Percentiles rank a stretch among this genome's conserved stretches.
phyloP scores from a whole-genome alignment of 2,113 vertebrate genomes.

The Pogona vitticeps region DNA sequence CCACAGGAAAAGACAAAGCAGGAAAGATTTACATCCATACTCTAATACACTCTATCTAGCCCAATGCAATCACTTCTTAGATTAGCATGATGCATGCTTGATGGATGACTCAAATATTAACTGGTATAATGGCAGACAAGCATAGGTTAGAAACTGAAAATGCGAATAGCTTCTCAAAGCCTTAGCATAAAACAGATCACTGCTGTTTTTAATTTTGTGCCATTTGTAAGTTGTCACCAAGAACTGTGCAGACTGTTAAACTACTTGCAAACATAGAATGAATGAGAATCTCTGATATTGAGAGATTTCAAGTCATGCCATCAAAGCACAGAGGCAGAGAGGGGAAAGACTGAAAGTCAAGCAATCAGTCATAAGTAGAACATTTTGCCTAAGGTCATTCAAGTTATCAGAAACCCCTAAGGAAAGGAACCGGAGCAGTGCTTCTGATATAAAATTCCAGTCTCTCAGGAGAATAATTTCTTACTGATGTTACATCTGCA shows the following conservation, averaged over 20 bases:
- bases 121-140: background rate
- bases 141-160: background rate
- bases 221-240: background rate
- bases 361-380: too few relatives aligned
- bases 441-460: background rate
- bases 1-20: too few relatives aligned
- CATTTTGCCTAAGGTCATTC: too few relatives aligned
- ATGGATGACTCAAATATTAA: background rate
- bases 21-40: background rate
- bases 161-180: background rate
- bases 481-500: background rate
- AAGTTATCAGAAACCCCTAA: too few relatives aligned
- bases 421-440: too few relatives aligned
- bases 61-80: conserved; percentile 35
- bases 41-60: background rate
- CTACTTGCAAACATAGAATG: background rate
- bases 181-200: background rate
- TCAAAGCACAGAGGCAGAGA: background rate
- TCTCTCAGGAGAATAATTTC: background rate
- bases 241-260: background rate
- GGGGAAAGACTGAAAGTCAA: too few relatives aligned
- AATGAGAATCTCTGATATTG: background rate
- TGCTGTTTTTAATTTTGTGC: background rate
- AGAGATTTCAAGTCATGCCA: fast-evolving
- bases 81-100: conserved; percentile 2